phyloP scores from a whole-genome alignment of 2,113 vertebrate genomes.

The Todiramphus saurophagus region DNA sequence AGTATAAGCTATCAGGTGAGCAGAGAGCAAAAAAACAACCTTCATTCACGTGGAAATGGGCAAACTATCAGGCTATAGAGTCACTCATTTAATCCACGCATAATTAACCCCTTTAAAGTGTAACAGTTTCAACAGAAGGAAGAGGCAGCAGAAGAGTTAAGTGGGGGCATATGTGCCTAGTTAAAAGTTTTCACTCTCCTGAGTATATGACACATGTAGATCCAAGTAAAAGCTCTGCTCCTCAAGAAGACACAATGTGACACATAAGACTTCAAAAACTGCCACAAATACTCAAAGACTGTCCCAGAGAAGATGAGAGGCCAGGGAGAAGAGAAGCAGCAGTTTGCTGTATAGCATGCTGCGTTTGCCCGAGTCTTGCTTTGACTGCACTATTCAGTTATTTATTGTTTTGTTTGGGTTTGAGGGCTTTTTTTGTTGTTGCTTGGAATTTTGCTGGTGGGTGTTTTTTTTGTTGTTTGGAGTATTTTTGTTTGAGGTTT shows the following conservation, averaged over 20 bases:
- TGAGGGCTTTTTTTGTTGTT: neutral
- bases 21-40: neutral
- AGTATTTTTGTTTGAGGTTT: neutral
- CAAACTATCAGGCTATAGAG: neutral
- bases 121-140: neutral
- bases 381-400: neutral
- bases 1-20: neutral
- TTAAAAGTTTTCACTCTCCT: neutral
- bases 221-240: neutral
- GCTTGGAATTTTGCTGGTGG: too few species aligned
- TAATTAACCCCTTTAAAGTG: neutral
- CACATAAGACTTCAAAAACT: neutral
- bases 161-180: fast-evolving
- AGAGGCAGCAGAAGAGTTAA: neutral
- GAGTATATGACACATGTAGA: neutral
- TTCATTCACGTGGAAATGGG: neutral
- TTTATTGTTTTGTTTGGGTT: neutral
- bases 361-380: neutral
- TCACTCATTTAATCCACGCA: neutral
- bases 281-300: neutral
- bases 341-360: neutral
- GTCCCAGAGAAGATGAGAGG: neutral
- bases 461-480: too few species aligned
- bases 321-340: neutral
- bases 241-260: neutral